phyloP scores from a whole-genome alignment of 2,113 vertebrate genomes.

The Apteryx mantelli region DNA sequence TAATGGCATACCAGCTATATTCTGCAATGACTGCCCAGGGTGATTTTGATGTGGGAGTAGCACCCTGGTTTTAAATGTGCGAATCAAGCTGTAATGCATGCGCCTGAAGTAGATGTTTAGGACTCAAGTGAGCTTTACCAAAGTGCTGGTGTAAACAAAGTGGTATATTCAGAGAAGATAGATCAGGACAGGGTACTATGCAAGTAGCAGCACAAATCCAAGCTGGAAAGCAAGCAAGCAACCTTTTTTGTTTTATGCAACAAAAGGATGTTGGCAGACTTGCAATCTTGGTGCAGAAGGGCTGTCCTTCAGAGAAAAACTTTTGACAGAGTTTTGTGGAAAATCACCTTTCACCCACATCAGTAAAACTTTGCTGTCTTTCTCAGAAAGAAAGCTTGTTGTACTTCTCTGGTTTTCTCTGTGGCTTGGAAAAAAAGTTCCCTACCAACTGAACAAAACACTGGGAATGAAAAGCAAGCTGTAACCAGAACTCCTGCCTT shows the following conservation, averaged over 20 bases:
- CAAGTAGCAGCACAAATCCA: not conserved
- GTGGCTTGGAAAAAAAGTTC: not conserved
- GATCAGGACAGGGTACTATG: fast-evolving
- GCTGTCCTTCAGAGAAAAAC: not conserved
- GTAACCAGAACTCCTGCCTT: not conserved
- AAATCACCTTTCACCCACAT: not conserved
- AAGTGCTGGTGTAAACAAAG: not conserved
- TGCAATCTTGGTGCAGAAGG: not conserved
- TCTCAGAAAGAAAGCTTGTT: not conserved
- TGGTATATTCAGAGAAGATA: not conserved
- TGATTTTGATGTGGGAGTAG: not conserved
- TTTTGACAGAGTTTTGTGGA: not conserved
- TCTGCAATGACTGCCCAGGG: not conserved
- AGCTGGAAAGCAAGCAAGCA: not conserved
- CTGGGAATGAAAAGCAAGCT: not conserved
- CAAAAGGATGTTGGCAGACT: not conserved
- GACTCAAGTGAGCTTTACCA: not conserved
- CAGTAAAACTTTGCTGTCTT: not conserved
- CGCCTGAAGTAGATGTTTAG: not conserved
- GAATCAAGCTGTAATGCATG: fast-evolving
- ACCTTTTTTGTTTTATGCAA: not conserved
- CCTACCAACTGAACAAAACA: not conserved
- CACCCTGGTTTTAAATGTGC: not conserved
- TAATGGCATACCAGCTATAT: not conserved
- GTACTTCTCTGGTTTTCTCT: not conserved